Evolutionary conservation across 2,113 vertebrate species (phyloP), one percentile per base, ranked within the genome.

Genomic region (Hucho hucho): DNA sequence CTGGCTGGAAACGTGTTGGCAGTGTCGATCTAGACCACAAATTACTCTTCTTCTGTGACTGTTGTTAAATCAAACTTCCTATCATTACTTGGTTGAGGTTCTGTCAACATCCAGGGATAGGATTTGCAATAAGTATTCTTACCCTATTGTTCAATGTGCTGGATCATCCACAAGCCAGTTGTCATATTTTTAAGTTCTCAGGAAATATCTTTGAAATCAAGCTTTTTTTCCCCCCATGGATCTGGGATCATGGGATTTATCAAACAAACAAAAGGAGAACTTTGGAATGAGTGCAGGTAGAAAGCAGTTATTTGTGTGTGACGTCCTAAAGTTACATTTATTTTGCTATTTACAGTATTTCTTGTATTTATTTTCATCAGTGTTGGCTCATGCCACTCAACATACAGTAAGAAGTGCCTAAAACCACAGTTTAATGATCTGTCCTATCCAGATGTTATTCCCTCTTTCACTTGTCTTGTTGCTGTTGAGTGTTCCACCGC

Each of bases 111-210:
- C 76, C 80, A 83, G 80, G 70, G 80, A 82, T 64, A 4, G 73
- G 59, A 83, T 76, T 49, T 18, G 68, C 59, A 64, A 37, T 37
- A 59, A 73, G 26, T 18, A 24, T 32, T 69, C 49, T 74, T 9
- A 6, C 24, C 53, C 25, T n/a, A 32, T 46, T 65, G 16, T 37
- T 59, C 25, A 76, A 81, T 64, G 43, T 74, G 70, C 72, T 75
- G 58, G 11, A 6, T 69, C 66, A 7, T 2, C 69, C 32, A 75
- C 9, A 16, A 5, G 32, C n/a, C 70, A 9, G 20, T 72, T 25
- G 28, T 74, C 12, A 3, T 37, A 56, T 70, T 37, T 89, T 89
- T 89, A 37, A 73, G 59, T 89, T 88, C 89, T 90, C 89, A 92
- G 89, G 89, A 87, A 83, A 82, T 59, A n/a, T 43, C 16, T 47